phyloP scores from a whole-genome alignment of 2,797 vertebrate species.

The Tapera naevia region DNA sequence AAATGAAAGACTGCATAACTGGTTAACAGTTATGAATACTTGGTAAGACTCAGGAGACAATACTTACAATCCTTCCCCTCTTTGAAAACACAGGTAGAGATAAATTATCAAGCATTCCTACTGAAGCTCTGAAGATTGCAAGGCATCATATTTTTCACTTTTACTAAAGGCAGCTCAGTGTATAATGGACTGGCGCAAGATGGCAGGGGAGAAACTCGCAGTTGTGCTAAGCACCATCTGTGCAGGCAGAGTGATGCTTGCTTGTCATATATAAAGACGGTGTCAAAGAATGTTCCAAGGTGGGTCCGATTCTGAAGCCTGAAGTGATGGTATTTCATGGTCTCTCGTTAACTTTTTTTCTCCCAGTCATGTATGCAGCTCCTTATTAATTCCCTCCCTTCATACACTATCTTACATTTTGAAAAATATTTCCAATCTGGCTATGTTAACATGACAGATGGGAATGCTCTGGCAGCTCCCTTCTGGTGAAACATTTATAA shows the following conservation, averaged over 20 bases:
- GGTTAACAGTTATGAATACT: not conserved
- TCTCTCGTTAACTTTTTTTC: not conserved
- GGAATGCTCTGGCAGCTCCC: conserved; percentile 22
- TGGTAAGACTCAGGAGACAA: not conserved
- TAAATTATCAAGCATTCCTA: not conserved
- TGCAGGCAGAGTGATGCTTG: not conserved
- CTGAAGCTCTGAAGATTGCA: not conserved
- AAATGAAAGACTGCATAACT: not conserved
- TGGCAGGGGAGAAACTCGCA: not conserved
- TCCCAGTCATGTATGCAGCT: not conserved
- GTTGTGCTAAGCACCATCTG: too few relatives aligned
- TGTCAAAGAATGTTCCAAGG: not conserved
- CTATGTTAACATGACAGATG: conserved; percentile 24
- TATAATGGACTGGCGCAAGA: not conserved
- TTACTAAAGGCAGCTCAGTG: not conserved
- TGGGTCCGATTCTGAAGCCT: not conserved
- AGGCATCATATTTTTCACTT: not conserved
- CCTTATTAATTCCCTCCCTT: not conserved
- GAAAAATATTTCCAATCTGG: conserved; percentile 11
- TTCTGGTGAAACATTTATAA: conserved; percentile 66
- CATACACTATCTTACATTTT: not conserved
- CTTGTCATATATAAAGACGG: not conserved
- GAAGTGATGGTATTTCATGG: rapidly evolving
- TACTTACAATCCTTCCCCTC: not conserved
- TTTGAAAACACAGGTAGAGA: not conserved